Conservation (phyloP, 1,140 invertebrate species). For the Octopus bimaculoides region DNA sequence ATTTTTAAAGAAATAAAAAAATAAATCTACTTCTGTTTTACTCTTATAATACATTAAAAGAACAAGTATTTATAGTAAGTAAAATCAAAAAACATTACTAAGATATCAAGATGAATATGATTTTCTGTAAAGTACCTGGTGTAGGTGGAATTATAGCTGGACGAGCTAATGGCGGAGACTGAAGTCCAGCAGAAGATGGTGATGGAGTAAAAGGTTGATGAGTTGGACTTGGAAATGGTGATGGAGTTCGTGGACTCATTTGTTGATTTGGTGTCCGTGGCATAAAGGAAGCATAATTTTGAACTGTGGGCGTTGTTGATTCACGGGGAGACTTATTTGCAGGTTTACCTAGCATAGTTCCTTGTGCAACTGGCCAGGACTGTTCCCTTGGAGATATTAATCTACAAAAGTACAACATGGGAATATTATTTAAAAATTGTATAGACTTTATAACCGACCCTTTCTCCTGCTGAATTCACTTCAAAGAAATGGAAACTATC, state of each 20-base stretch:
- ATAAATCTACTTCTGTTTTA: too few relatives aligned
- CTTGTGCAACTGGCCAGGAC: neutral
- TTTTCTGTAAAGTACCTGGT: conserved; percentile 24
- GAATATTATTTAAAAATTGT: too few relatives aligned
- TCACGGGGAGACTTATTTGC: neutral
- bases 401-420: neutral
- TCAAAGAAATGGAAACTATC: too few relatives aligned
- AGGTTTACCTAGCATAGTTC: neutral
- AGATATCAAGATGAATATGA: too few relatives aligned
- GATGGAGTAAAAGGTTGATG: conserved; percentile 21
- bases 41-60: too few relatives aligned
- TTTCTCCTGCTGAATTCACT: too few relatives aligned
- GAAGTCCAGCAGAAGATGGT: conserved; percentile 16
- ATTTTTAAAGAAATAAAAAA: too few relatives aligned
- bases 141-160: conserved; percentile 22
- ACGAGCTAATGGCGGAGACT: conserved; percentile 17
- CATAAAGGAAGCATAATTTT: conserved; percentile 15
- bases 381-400: neutral
- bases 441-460: too few relatives aligned
- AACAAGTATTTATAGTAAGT: too few relatives aligned
- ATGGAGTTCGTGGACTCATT: conserved; percentile 29
- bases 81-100: too few relatives aligned
- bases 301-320: neutral
- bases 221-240: conserved; percentile 24
- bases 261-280: conserved; percentile 31